These are phyloP conservation scores for Ictidomys tridecemlineatus DNA, from an alignment of 2,113 vertebrate genomes.

Conservation along the genomic window DNA sequence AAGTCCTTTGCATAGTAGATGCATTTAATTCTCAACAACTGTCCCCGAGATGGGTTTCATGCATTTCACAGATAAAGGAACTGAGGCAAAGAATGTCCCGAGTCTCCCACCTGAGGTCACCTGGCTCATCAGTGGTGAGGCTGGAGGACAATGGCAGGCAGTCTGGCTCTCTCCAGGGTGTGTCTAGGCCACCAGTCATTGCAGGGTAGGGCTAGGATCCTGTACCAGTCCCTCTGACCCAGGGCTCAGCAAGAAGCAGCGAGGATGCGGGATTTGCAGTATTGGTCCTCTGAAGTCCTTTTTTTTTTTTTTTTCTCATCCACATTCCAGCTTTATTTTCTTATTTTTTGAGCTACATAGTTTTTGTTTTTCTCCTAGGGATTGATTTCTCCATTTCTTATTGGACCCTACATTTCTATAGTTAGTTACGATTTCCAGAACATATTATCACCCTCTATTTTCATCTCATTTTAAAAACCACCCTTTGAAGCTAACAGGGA, in stretches of 20 bases:
- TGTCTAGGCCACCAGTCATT: background rate
- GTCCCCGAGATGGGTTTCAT: background rate
- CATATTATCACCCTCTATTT: background rate
- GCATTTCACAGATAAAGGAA: background rate
- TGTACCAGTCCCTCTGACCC: background rate
- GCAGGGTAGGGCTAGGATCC: background rate
- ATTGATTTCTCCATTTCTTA: background rate
- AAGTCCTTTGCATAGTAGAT: background rate
- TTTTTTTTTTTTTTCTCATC: background rate
- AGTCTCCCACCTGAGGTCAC: background rate
- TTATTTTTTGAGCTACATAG: background rate
- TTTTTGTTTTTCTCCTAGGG: background rate
- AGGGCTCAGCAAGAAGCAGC: no score
- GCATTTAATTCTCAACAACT: background rate
- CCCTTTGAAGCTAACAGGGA: background rate
- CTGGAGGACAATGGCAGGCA: background rate
- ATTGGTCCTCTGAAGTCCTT: background rate
- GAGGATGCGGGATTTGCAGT: background rate
- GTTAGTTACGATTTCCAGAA: slow-evolving; percentile 7
- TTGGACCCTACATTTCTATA: background rate
- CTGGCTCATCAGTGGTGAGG: background rate
- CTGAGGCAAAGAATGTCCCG: background rate
- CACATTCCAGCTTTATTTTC: background rate
- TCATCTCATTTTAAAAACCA: background rate
- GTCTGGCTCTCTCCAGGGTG: background rate